Conservation (phyloP, 2,797 vertebrate genomes). For the Simalia tracyae region DNA sequence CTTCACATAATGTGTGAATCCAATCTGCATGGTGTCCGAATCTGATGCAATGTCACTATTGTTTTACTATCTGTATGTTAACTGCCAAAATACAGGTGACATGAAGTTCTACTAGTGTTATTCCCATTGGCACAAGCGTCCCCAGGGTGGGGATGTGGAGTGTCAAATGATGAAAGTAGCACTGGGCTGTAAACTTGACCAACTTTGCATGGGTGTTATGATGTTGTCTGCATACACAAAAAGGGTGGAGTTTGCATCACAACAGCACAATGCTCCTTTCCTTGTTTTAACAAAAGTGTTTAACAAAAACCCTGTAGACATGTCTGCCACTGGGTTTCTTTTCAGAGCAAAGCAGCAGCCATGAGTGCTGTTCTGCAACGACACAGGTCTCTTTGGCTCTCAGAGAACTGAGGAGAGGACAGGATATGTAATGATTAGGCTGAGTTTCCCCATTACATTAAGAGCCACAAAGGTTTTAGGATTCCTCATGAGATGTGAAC, state of each 20-base stretch:
- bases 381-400: neutral
- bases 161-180: neutral
- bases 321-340: neutral
- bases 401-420: too few relatives aligned
- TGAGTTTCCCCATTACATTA: too few relatives aligned
- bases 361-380: neutral
- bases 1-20: neutral
- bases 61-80: neutral
- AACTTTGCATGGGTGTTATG: neutral
- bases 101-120: neutral
- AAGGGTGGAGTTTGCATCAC: neutral
- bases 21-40: neutral
- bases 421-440: too few relatives aligned
- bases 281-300: neutral
- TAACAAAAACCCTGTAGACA: neutral
- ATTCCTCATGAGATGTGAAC: too few relatives aligned
- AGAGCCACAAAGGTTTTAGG: too few relatives aligned
- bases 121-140: neutral
- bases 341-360: neutral
- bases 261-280: neutral
- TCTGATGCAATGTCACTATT: neutral
- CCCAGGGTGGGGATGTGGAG: neutral
- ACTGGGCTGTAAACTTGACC: neutral
- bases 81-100: neutral
- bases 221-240: neutral